phyloP scores from a whole-genome alignment of 2,797 vertebrate species.

The Premnoplex brunnescens region DNA sequence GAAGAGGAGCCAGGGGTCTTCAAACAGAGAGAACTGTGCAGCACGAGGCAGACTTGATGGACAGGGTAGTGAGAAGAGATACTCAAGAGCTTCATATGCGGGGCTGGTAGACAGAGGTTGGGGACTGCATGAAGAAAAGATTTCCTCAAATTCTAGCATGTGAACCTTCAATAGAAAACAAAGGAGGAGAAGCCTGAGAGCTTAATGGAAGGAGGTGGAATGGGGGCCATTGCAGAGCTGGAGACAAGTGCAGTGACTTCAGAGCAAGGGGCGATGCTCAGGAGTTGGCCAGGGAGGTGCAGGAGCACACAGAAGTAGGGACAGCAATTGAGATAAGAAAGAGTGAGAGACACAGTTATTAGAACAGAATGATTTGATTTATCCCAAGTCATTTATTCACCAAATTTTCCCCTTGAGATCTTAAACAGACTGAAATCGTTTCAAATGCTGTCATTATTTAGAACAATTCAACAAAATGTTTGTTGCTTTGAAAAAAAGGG shows the following conservation, averaged over 20 bases:
- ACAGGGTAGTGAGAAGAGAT: not conserved
- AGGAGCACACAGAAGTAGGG: not conserved
- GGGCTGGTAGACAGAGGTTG: not conserved
- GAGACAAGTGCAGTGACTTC: not conserved
- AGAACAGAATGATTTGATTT: conserved; percentile 39
- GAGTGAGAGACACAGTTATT: conserved; percentile 28
- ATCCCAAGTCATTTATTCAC: conserved; percentile 27
- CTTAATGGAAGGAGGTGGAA: not conserved
- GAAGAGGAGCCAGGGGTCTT: not conserved
- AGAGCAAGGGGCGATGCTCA: not conserved
- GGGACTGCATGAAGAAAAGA: not conserved
- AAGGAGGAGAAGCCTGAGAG: not conserved
- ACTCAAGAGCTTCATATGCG: not conserved
- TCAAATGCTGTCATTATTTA: conserved; percentile 65
- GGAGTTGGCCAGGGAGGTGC: fast-evolving
- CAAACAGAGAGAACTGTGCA: not conserved
- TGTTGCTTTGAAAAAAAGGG: conserved; percentile 52
- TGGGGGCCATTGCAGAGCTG: not conserved
- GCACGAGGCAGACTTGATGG: not conserved
- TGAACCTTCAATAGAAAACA: not conserved
- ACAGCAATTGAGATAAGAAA: conserved; percentile 7
- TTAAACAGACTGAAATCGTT: conserved; percentile 38
- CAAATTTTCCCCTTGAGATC: conserved; percentile 41
- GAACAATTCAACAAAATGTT: conserved; percentile 59
- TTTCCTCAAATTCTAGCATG: too few species aligned